Evolutionary conservation across 2,888 invertebrate genomes (phyloP), one percentile per base, ranked within the genome.

Genomic region (Bimastos eiseni): DNA sequence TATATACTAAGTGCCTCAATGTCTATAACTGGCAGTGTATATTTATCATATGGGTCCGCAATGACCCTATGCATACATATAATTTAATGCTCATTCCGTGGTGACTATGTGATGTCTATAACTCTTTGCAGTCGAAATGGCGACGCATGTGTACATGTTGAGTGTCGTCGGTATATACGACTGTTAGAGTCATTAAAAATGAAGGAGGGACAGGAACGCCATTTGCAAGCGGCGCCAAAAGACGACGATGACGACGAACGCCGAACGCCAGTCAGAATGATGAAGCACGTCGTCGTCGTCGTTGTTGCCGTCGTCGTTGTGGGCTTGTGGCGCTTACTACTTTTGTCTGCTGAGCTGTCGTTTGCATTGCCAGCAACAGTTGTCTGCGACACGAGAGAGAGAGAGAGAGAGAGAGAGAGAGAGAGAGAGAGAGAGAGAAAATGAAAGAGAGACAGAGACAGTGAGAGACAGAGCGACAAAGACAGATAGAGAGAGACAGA

Each of bases 131-230:
- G 30, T 70, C 70, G 70, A 70, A 70, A 70, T 24, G n/a, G 70
- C n/a, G n/a, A 70, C 70, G 8, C n/a, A n/a, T 70, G 70, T 70
- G n/a, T 70, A n/a, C n/a, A n/a, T n/a, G 70, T 70, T 70, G 30
- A 3, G 5, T 70, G 21, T 49, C 15, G 49, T 49, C 49, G 49
- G 49, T 49, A 49, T 49, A 49, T 49, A 24, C 49, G 49, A 49
- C 49, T 49, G 49, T 70, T 70, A 70, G 70, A 70, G n/a, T 70
- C 70, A 70, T 70, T 70, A 70, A 70, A 70, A 70, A 70, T 70
- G 30, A n/a, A 70, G 70, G n/a, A 70, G 30, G 70, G n/a, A 70
- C 70, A n/a, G 30, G 70, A 8, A 70, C 70, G 13, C 70, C 70
- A 70, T 70, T 70, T 70, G 70, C 70, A 30, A n/a, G n/a, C 70